These are phyloP conservation scores for Heliconius eleuchia DNA, from an alignment of 1,140 invertebrate genomes.

Conservation along the genomic window DNA sequence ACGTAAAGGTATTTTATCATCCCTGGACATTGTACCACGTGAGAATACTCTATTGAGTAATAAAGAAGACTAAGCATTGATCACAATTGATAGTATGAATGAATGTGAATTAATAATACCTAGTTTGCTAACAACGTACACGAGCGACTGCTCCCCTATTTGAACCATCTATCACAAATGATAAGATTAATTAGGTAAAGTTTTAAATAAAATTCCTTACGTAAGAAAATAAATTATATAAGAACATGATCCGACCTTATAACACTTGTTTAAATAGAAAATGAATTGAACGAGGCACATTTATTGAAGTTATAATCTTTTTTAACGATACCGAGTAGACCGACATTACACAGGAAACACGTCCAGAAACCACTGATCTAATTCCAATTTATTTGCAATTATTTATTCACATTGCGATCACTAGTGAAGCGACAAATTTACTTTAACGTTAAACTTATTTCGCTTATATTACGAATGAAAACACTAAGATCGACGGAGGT, in stretches of 20 bases:
- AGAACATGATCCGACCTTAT: slow-evolving; percentile 1
- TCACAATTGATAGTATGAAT: slow-evolving; percentile 25
- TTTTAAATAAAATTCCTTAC: slow-evolving; percentile 26
- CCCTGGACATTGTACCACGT: slow-evolving; percentile 3
- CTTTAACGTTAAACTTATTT: slow-evolving; percentile 21
- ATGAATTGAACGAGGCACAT: slow-evolving; percentile 19
- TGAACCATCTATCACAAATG: slow-evolving; percentile 29
- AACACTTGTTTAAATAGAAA: slow-evolving; percentile 31
- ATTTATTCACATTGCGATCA: slow-evolving; percentile 16
- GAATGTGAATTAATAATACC: slow-evolving; percentile 25
- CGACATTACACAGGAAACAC: slow-evolving; percentile 28
- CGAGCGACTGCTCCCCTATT: slow-evolving; percentile 32
- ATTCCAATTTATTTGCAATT: slow-evolving; percentile 25
- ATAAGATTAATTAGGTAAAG: slow-evolving; percentile 37
- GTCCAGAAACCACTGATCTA: slow-evolving; percentile 9
- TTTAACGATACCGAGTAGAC: slow-evolving; percentile 6
- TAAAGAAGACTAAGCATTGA: slow-evolving; percentile 2
- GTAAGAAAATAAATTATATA: background rate
- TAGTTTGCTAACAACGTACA: slow-evolving; percentile 13
- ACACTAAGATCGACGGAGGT: slow-evolving; percentile 40
- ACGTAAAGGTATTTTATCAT: slow-evolving; percentile 16
- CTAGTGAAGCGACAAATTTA: slow-evolving; percentile 18
- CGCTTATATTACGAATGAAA: slow-evolving; percentile 33
- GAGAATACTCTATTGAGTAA: background rate
- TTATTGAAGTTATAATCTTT: slow-evolving; percentile 19